A percentile compares a stretch with the other conserved stretches of the same genome.
Conservation (phyloP, 2,113 vertebrate genomes). For the Archocentrus centrarchus region DNA sequence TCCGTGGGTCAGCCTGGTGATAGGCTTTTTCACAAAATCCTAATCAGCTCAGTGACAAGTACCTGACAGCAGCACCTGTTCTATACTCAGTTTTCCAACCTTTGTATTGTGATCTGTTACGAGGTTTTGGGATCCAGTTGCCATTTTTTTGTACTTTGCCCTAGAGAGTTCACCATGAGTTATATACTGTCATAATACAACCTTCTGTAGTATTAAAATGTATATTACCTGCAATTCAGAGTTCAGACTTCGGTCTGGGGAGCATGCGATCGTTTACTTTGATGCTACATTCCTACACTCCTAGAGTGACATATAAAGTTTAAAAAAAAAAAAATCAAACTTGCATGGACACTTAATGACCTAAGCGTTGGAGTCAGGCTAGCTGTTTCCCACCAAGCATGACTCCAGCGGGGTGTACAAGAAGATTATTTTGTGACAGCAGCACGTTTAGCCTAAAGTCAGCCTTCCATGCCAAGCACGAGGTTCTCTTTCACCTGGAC, state of each 20-base stretch:
- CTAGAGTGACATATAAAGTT: too few species aligned
- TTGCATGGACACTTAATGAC: background rate
- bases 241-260: background rate
- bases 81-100: background rate
- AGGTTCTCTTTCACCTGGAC: background rate
- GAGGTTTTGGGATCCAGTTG: background rate
- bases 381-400: rapidly evolving
- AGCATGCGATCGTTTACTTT: background rate
- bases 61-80: background rate
- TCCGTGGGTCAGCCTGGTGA: background rate
- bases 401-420: background rate
- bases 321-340: too few species aligned
- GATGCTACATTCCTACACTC: background rate
- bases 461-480: background rate
- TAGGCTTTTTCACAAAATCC: too few species aligned
- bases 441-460: rapidly evolving
- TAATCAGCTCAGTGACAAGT: background rate
- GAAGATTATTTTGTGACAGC: background rate
- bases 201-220: background rate
- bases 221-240: background rate
- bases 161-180: rapidly evolving
- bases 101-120: background rate
- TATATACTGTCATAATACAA: background rate
- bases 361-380: background rate
- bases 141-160: background rate